Evolutionary conservation across 2,888 invertebrate genomes (phyloP).

Genomic region (Andrena bucephala): DNA sequence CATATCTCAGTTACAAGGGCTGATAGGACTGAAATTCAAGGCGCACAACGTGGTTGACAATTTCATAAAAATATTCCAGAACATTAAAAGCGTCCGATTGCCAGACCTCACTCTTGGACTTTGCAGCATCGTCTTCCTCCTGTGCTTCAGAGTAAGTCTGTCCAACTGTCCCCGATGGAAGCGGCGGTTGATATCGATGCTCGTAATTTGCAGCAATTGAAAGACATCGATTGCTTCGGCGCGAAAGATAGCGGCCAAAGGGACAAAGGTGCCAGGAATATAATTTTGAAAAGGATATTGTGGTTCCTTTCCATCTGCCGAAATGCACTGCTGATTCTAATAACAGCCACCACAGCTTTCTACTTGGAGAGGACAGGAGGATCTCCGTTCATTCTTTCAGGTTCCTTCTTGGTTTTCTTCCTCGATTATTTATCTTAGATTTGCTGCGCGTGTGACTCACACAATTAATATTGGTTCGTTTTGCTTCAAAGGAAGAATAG

Average conservation of each 20-base stretch:
- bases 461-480: neutral
- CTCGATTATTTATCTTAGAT: neutral
- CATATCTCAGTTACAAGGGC: conserved; percentile 92
- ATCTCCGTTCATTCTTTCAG: conserved; percentile 87
- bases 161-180: neutral
- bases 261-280: conserved; percentile 79
- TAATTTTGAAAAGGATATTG: conserved; percentile 86
- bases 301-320: conserved; percentile 92
- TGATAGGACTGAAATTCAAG: conserved; percentile 90
- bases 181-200: neutral
- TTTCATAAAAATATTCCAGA: conserved; percentile 88
- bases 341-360: conserved; percentile 88
- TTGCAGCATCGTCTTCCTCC: conserved; percentile 90
- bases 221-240: conserved; percentile 84
- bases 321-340: conserved; percentile 91
- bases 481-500: conserved; percentile 86
- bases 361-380: conserved; percentile 81
- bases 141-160: conserved; percentile 90
- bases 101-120: conserved; percentile 91
- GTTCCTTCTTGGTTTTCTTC: conserved; percentile 40
- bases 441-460: neutral
- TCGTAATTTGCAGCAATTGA: conserved; percentile 81
- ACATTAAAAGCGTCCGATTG: conserved; percentile 89
- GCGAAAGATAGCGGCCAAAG: conserved; percentile 13
- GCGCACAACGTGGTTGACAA: conserved; percentile 92